A percentile compares a stretch with the other conserved stretches of the same genome.
phyloP scores from a whole-genome alignment of 1,140 invertebrate genomes.

The Drosophila watanabei region DNA sequence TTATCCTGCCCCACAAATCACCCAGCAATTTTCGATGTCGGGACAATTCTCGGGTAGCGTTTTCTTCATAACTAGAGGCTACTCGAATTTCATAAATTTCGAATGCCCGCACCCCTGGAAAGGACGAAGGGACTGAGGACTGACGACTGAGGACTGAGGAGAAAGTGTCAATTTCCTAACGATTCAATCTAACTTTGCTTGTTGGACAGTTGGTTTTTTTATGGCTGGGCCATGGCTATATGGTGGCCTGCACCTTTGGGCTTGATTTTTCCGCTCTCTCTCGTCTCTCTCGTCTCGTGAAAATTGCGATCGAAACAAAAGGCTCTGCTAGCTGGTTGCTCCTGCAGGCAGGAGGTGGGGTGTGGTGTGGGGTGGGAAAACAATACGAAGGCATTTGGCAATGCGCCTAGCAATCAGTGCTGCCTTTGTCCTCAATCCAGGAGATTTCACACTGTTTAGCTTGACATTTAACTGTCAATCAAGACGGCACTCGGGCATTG shows the following conservation, averaged over 20 bases:
- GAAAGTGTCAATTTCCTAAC: conserved; percentile 80
- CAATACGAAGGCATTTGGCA: conserved; percentile 77
- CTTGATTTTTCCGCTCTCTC: conserved; percentile 33
- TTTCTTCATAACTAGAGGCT: conserved; percentile 30
- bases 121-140: neutral
- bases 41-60: conserved; percentile 21
- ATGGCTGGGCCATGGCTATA: conserved; percentile 18
- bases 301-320: conserved; percentile 69
- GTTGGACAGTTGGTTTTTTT: conserved; percentile 62
- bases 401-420: conserved; percentile 75
- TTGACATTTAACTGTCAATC: conserved; percentile 83
- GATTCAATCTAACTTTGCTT: conserved; percentile 71
- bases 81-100: conserved; percentile 53
- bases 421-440: conserved; percentile 60
- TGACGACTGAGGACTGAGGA: conserved; percentile 7
- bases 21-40: conserved; percentile 35
- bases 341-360: conserved; percentile 10
- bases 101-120: conserved; percentile 28
- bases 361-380: conserved; percentile 46
- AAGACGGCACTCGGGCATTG: conserved; percentile 60
- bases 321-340: conserved; percentile 21
- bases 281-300: conserved; percentile 4
- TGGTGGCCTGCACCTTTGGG: conserved; percentile 38
- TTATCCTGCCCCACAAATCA: conserved; percentile 44
- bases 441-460: conserved; percentile 81